Conservation (phyloP, 2,888 invertebrate genomes). For the Cryptocephalus primarius region DNA sequence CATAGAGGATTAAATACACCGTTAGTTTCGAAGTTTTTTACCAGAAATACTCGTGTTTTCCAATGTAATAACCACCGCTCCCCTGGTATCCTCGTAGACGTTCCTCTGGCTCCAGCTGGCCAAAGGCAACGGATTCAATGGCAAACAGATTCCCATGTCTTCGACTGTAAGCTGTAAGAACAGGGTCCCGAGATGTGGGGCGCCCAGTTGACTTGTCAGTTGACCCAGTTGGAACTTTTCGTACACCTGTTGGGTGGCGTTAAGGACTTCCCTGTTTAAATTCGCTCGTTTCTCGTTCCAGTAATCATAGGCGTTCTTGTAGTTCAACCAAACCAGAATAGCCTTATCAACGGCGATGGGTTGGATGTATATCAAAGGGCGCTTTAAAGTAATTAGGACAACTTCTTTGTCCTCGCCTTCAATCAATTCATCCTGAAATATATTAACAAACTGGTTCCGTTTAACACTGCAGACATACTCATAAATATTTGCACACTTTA, state of each 20-base stretch:
- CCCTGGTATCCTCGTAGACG: conserved; percentile 69
- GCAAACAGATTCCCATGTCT: conserved; percentile 93
- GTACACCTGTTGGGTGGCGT: conserved; percentile 56
- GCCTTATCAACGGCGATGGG: conserved; percentile 97
- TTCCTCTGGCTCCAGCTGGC: conserved; percentile 52
- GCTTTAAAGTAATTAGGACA: conserved; percentile 79
- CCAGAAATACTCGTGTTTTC: conserved; percentile 87
- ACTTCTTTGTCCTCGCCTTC: conserved; percentile 73
- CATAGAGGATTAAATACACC: not conserved
- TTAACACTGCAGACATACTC: too few species aligned
- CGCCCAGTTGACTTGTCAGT: conserved; percentile 61
- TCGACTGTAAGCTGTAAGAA: conserved; percentile 91
- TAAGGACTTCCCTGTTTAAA: conserved; percentile 77
- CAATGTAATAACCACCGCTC: conserved; percentile 90
- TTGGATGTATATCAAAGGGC: conserved; percentile 92
- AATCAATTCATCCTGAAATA: conserved; percentile 76
- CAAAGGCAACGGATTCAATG: conserved; percentile 72
- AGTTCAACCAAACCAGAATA: conserved; percentile 97
- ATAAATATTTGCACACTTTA: too few species aligned
- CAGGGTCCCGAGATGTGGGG: conserved; percentile 75
- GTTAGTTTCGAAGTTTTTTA: conserved; percentile 7
- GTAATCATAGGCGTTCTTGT: conserved; percentile 98
- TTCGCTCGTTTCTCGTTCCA: conserved; percentile 95
- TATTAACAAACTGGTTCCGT: not conserved
- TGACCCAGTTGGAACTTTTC: conserved; percentile 73